Percentiles rank a stretch among this genome's conserved stretches.
phyloP scores from a whole-genome alignment of 2,888 invertebrate genomes.

The Chirona hameri region DNA sequence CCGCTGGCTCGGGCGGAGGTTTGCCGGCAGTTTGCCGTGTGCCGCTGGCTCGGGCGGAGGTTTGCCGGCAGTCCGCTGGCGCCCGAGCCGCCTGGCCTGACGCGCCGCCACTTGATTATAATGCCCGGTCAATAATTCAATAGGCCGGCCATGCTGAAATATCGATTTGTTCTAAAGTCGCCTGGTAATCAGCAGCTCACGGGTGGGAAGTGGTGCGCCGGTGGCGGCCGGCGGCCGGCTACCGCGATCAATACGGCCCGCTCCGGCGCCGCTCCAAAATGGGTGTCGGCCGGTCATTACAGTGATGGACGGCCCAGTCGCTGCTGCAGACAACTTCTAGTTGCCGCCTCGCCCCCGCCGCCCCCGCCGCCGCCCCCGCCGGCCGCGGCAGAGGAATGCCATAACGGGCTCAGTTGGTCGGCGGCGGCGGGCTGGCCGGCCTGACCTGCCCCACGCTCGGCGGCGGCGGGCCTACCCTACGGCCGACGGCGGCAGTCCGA shows the following conservation, averaged over 20 bases:
- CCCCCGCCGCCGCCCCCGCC: neutral
- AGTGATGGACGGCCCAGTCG: neutral
- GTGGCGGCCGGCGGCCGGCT: neutral
- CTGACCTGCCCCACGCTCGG: neutral
- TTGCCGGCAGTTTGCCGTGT: too few relatives aligned
- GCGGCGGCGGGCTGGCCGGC: neutral
- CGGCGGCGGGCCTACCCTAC: neutral
- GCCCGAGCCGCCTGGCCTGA: neutral
- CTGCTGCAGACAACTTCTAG: neutral
- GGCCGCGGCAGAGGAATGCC: neutral
- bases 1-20: too few relatives aligned
- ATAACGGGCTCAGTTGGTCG: neutral
- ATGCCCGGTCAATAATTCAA: slow-evolving; percentile 27
- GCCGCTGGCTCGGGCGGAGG: too few relatives aligned
- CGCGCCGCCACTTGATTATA: slow-evolving; percentile 6
- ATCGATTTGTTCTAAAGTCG: slow-evolving; percentile 6
- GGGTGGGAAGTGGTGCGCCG: neutral
- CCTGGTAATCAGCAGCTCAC: neutral
- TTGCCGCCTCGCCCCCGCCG: neutral
- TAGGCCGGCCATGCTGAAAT: slow-evolving; percentile 13
- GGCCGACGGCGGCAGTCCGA: neutral
- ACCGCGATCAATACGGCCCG: neutral
- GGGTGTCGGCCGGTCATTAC: neutral
- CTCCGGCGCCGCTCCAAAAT: neutral
- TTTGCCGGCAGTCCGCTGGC: neutral